phyloP scores from a whole-genome alignment of 2,797 vertebrate species.

The Danionella dracula region DNA sequence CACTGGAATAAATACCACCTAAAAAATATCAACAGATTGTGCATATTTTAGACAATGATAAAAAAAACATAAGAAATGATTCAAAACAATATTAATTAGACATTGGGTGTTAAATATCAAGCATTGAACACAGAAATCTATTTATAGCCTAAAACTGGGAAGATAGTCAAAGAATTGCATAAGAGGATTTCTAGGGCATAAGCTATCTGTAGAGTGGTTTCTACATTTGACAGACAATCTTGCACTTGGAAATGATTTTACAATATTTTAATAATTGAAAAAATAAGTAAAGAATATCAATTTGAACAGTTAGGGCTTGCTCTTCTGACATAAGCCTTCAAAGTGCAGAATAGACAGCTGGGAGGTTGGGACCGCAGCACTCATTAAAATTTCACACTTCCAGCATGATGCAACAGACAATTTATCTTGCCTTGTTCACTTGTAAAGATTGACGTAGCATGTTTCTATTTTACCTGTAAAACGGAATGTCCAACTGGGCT shows the following conservation, averaged over 20 bases:
- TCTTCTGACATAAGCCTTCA: constrained; percentile 36
- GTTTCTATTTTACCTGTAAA: constrained; percentile 79
- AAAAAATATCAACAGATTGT: not conserved
- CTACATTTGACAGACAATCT: not conserved
- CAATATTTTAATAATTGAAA: no score
- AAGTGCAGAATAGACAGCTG: constrained; percentile 34
- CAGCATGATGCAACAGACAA: constrained; percentile 32
- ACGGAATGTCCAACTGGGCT: constrained; percentile 94
- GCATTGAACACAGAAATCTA: constrained; percentile 3
- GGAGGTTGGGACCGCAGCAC: constrained; percentile 28
- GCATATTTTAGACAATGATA: not conserved
- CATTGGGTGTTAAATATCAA: not conserved
- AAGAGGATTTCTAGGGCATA: not conserved
- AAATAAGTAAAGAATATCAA: no score
- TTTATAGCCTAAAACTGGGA: not conserved
- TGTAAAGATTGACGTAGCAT: constrained; percentile 26
- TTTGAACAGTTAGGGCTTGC: constrained; percentile 4
- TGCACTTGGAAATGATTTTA: no score
- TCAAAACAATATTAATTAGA: not conserved
- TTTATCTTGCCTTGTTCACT: constrained; percentile 20
- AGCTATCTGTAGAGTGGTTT: not conserved
- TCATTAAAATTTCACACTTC: constrained; percentile 44
- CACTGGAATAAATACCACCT: not conserved
- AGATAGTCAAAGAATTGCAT: not conserved
- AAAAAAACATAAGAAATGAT: not conserved